Base-by-base conservation (phyloP, 2,888 invertebrate genomes). In the Platycnemis pennipes region DNA sequence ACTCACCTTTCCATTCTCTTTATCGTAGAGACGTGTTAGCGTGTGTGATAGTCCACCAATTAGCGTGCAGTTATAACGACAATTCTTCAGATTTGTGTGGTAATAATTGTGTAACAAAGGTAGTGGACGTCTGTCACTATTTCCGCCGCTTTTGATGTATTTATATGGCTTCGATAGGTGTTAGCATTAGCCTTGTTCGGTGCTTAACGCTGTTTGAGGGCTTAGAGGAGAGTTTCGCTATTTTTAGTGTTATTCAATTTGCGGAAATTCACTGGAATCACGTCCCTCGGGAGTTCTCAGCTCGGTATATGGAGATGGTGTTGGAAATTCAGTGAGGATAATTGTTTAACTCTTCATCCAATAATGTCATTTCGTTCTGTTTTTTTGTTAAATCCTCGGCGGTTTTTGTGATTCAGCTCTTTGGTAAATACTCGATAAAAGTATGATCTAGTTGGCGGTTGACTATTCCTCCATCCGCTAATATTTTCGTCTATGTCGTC, bases 121-220 rank as follows among this genome's bases (percentile, higher is more conserved):
- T 26, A 37, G 2, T 37, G 37, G 37, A 8, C 37, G 37, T 49
- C 37, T 88, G 53, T 5, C 16, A 37, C 37, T 22, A 89, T 53
- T 53, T 53, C 37, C 49, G 53, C 53, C 19, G 53, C 22, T 37
- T 53, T 89, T 31, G 53, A 46, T 88, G 49, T 31, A 53, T 7
- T 49, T 45, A 31, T 88, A n/a, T 1, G 88, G 88, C 31, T 53
- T 89, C 45, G 88, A 37, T 37, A 89, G 53, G 88, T 89, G 53
- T 53, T 53, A 53, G 88, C 88, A 16, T 89, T 45, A 37, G 53
- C 88, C 11, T 31, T n/a, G 16, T 45, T 88, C 44, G 7, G 88
- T 19, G 88, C 88, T 88, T 88, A 77, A 37, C 77, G 11, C 77
- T 77, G 77, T 77, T 77, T 77, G 77, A 77, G 77, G 31, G 11